Base-by-base conservation (phyloP, 2,797 vertebrate species). In the Borostomias antarcticus region DNA sequence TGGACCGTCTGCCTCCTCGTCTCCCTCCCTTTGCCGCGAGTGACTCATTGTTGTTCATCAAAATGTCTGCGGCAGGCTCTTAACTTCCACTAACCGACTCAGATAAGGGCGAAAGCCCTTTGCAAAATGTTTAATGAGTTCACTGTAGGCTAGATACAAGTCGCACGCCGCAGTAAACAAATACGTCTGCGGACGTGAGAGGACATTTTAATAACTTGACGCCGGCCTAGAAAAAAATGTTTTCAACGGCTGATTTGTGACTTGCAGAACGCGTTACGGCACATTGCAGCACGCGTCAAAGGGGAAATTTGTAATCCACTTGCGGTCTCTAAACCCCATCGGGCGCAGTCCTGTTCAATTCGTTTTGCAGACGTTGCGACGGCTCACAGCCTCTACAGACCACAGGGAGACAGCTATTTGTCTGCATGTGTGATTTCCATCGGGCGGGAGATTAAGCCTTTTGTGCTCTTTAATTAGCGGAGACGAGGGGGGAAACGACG, bases 11-110 rank as follows among this genome's bases (percentile, higher is more conserved):
- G 43, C 19, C 48, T 19, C 33, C 69, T 48, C 66, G 60, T 57
- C 64, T 69, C 58, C 64, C n/a, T 68, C 37, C 54, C 47, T 64
- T 67, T 30, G 9, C 25, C n/a, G n/a, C n/a, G 64, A 43, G n/a
- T 69, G 72, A 73, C 17, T 83, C 69, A 66, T 17, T 33, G 50
- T 61, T 72, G 74, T n/a, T n/a, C n/a, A 75, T 82, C 66, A 60
- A 75, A 76, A 74, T 53, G 21, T 56, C 29, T 53, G 19, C 17
- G 5, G 58, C 70, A 75, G 67, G n/a, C n/a, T n/a, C n/a, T n/a
- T 82, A 66, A 76, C 53, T 68, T 78, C 60, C 70, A 19, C 28
- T 52, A 65, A 43, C 61, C 56, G 26, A 58, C 48, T 53, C 61
- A 62, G 57, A 77, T 77, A 76, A 75, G 35, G 51, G 30, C 30